phyloP scores from a whole-genome alignment of 2,113 vertebrate genomes.

The human region GRCh38 chr16:80231501-80232000 shows the following conservation, averaged over 20 bases:
- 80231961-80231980: not conserved
- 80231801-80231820: not conserved
- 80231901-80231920: not conserved
- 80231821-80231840: not conserved
- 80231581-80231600: not conserved
- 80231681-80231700: not conserved
- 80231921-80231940: not conserved
- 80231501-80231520: not conserved
- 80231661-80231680: not conserved
- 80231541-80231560: not conserved
- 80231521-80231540: not conserved
- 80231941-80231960: not conserved
- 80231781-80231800: not conserved
- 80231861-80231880: not conserved
- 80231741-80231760: not conserved
- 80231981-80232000: not conserved
- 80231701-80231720: not conserved
- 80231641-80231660: not conserved
- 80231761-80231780: not conserved
- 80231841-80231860: not conserved
- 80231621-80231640: not conserved
- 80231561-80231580: accelerated
- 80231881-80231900: not conserved
- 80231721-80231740: not conserved
- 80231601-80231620: not conserved